Evolutionary conservation across 2,797 vertebrate genomes (phyloP).

Genomic region (Australoheros facetus): DNA sequence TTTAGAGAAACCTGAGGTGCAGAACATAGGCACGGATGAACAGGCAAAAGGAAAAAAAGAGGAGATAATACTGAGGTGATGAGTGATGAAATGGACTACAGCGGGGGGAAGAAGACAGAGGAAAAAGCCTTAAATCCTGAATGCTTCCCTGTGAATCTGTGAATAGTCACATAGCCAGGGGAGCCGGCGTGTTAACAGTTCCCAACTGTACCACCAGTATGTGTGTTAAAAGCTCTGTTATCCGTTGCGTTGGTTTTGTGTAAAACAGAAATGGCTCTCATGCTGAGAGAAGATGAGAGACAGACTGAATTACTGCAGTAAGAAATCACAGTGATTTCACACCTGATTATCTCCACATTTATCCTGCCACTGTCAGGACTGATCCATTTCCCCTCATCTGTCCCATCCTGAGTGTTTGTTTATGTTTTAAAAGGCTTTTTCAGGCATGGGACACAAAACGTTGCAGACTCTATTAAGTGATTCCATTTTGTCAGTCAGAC

Average conservation of each 20-base stretch:
- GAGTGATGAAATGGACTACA: not conserved
- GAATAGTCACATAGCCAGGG: not conserved
- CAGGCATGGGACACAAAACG: too few species aligned
- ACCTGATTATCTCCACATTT: constrained; percentile 58
- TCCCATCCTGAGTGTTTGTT: constrained; percentile 19
- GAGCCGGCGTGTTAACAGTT: constrained; percentile 9
- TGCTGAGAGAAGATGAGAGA: constrained; percentile 18
- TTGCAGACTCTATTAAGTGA: not conserved
- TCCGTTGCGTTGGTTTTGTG: constrained; percentile 42
- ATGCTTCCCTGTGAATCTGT: not conserved
- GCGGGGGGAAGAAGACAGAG: not conserved
- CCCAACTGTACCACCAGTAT: constrained; percentile 1
- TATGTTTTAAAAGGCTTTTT: rapidly evolving
- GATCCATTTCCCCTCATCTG: constrained; percentile 49
- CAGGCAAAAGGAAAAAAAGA: not conserved
- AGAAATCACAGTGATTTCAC: constrained; percentile 55
- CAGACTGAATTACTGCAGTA: constrained; percentile 25
- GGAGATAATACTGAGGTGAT: not conserved
- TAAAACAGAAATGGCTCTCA: constrained; percentile 27
- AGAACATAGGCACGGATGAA: not conserved
- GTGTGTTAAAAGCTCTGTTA: constrained; percentile 22
- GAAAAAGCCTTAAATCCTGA: constrained; percentile 12
- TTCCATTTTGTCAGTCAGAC: not conserved
- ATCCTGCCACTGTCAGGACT: constrained; percentile 20
- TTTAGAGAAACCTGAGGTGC: not conserved